A percentile compares a stretch with the other conserved stretches of the same genome.
These are phyloP conservation scores for Himalopsyche phryganea DNA, from an alignment of 1,140 invertebrate species.

Conservation along the genomic window DNA sequence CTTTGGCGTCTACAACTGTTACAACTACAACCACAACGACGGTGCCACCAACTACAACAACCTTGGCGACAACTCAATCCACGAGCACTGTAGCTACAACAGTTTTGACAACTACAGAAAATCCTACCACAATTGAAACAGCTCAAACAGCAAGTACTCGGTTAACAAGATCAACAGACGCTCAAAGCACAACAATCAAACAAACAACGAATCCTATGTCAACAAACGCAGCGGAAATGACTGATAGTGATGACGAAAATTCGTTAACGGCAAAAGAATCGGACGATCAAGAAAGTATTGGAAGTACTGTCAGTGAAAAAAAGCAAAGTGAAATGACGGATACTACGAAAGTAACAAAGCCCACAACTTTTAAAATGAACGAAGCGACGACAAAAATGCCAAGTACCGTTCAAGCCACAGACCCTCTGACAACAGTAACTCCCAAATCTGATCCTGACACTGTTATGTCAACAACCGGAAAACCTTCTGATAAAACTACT, in stretches of 20 bases:
- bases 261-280: no score
- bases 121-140: background rate
- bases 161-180: background rate
- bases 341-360: no score
- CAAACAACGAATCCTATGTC: background rate
- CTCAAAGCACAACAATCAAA: background rate
- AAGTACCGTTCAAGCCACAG: no score
- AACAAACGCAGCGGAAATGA: background rate
- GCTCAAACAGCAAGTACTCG: background rate
- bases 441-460: no score
- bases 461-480: no score
- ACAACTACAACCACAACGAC: background rate
- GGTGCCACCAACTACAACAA: background rate
- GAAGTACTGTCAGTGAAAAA: background rate
- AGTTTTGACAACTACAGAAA: background rate
- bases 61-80: background rate
- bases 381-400: no score
- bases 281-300: no score
- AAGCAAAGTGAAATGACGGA: no score
- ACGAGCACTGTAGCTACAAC: background rate
- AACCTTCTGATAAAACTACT: no score
- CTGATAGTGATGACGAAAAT: no score
- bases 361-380: no score
- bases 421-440: no score
- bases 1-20: slow-evolving; percentile 7